These are phyloP conservation scores for Mimas tiliae DNA, from an alignment of 2,888 invertebrate genomes.

Conservation along the genomic window DNA sequence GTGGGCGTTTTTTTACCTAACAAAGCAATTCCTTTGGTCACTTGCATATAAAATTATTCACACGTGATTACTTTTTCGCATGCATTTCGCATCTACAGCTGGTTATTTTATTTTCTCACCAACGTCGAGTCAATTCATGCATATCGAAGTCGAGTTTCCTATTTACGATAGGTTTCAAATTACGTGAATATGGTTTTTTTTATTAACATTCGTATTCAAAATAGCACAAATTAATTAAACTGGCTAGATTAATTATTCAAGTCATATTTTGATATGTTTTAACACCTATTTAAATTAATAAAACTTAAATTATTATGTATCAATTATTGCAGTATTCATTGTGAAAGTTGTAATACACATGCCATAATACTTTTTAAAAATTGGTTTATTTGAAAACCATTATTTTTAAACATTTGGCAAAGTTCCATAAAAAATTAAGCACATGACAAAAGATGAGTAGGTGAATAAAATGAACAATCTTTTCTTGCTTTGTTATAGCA, in stretches of 20 bases:
- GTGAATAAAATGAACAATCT: background rate
- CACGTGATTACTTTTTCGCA: background rate
- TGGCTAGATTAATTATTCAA: no score
- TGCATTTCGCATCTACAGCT: background rate
- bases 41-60: background rate
- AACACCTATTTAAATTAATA: no score
- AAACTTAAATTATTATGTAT: no score
- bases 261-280: no score
- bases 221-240: background rate
- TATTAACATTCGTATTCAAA: background rate
- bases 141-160: background rate
- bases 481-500: background rate
- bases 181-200: background rate
- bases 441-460: conserved; percentile 2
- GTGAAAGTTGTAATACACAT: no score
- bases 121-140: background rate
- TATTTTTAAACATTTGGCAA: background rate
- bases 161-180: background rate
- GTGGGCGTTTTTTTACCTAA: background rate
- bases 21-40: background rate
- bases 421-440: background rate
- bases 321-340: no score
- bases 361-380: background rate
- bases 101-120: background rate
- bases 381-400: background rate